Conservation (phyloP, 2,113 vertebrate species). For the Scopus umbretta region DNA sequence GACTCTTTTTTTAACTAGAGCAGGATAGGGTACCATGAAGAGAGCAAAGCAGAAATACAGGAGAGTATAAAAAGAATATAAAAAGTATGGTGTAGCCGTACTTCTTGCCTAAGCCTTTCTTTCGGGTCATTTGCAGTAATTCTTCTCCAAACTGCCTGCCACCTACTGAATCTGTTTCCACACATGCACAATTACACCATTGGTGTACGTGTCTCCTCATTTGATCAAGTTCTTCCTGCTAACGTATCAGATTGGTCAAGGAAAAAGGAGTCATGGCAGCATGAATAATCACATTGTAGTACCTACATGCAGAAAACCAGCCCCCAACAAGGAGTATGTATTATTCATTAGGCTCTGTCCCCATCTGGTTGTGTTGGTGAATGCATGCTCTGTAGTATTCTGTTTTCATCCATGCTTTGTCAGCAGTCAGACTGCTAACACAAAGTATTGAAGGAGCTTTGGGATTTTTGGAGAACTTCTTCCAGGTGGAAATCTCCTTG, state of each 20-base stretch:
- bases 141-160: not conserved
- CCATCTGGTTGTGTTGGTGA: not conserved
- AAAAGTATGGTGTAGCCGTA: fast-evolving
- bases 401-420: not conserved
- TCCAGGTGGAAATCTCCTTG: not conserved
- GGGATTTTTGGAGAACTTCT: not conserved
- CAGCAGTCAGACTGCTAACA: not conserved
- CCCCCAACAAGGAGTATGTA: not conserved
- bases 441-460: not conserved
- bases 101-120: not conserved
- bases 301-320: not conserved
- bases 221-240: not conserved
- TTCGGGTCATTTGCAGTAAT: not conserved
- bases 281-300: not conserved
- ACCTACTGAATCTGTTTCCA: not conserved
- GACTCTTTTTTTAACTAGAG: not conserved
- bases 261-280: not conserved
- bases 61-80: not conserved
- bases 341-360: conserved; percentile 6
- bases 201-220: not conserved
- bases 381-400: not conserved
- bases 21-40: not conserved
- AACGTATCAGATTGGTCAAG: not conserved
- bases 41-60: not conserved
- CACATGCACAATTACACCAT: not conserved